Evolutionary conservation across 2,113 vertebrate genomes (phyloP), one percentile per base, ranked within the genome.

Genomic region (Lampris megalopsis): DNA sequence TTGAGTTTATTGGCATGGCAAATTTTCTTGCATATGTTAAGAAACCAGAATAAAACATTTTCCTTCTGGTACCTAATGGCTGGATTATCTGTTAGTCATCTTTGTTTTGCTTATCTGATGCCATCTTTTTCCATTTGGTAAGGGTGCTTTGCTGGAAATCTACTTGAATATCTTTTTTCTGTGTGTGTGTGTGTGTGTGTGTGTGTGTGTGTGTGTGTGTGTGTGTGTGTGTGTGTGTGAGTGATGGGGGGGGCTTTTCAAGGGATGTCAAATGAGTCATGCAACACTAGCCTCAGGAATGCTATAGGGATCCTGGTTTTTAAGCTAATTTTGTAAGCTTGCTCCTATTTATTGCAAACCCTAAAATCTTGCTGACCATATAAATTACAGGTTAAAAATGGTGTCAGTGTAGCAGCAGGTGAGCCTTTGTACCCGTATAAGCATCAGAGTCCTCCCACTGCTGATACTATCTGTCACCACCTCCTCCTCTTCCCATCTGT

Each of bases 401-500:
- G 53, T 75, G 69, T 24, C 69, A 84, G 68, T 70, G 9, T 83
- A 82, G 83, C 86, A 71, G 81, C 37, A 74, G 68, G 60, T 75
- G 60, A 79, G 73, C 75, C 82, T 72, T 66, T 59, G 45, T 65
- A 61, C 52, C 74, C 24, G 64, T 58, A 63, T 83, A 81, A 79
- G 70, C 73, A 71, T 78, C 71, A 72, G 81, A 37, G 72, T 79
- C 36, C 54, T 79, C 75, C 63, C 81, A 76, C 82, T 84, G 69
- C 41, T 77, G 77, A 73, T 79, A 63, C 38, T 77, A 66, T 79
- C 80, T 68, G 58, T 69, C 70, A 63, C 75, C 54, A 57, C n/a
- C 54, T 82, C 69, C 76, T 63, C 86, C 82, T 84, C 84, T 79
- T 81, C 79, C 85, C 85, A 75, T 86, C 75, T 87, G 80, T 60